Evolutionary conservation across 1,140 invertebrate species (phyloP), one percentile per base, ranked within the genome.

Genomic region (Drepana arcuata): DNA sequence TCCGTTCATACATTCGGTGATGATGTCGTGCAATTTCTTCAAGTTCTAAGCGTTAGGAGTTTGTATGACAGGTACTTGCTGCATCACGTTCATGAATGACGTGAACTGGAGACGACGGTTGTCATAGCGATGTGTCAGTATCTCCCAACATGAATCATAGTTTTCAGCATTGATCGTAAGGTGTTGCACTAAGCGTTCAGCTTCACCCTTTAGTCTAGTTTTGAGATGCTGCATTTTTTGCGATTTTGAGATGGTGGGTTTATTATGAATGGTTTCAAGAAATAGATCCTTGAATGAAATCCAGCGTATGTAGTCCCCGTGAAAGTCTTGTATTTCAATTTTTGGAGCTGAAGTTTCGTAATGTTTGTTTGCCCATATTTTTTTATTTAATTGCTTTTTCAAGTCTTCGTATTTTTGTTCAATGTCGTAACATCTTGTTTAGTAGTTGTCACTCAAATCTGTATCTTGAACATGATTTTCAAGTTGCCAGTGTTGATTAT

Each of bases 221-320:
- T 31, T 31, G 1, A 31, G 10, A 10, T 16, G 16, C 10, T 31
- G 29, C 29, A 31, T 26, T 26, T 26, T 26, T 10, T 31, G 9
- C 9, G 29, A 4, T 2, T 3, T 16, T 31, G 29, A 16, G 15
- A 31, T 16, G 2, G 14, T 31, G 7, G 15, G 6, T 2, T 26
- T 10, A 2, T 26, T 10, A 26, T 26, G 24, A 6, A 26, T 26
- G 6, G 10, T 26, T 4, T 26, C 10, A 3, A 2, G 4, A 10
- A 26, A 26, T 10, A 26, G 10, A 26, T 26, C 24, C 6, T 10
- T n/a, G 10, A 26, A 26, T 10, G 24, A 26, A 10, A 6, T 4
- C 24, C 24, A 26, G 2, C 6, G 2, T 10, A n/a, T 10, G 24
- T 26, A 26, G 2, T 10, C 10, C 4, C 24, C 24, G 10, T 26